Conservation (phyloP, 1,140 invertebrate genomes). For the Macrosteles quadrilineatus region DNA sequence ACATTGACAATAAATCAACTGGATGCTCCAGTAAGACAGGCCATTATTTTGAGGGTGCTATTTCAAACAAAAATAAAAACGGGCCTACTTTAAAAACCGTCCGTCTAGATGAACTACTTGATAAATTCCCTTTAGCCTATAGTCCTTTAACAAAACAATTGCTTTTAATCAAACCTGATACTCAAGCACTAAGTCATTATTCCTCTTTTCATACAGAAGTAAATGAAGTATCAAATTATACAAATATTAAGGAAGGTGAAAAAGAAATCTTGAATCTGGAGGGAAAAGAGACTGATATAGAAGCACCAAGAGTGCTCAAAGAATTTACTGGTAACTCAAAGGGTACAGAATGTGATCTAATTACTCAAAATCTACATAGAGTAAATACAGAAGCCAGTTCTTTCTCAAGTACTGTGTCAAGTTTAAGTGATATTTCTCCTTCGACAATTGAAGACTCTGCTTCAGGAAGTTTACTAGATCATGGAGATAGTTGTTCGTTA, state of each 20-base stretch:
- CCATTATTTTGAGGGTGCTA: background rate
- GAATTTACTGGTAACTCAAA: background rate
- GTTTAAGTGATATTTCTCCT: conserved; percentile 43
- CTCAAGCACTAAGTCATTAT: background rate
- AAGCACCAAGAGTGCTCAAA: background rate
- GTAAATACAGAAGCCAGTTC: conserved; percentile 49
- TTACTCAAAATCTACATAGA: background rate
- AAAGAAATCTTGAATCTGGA: background rate
- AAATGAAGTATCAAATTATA: background rate
- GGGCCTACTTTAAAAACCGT: conserved; percentile 24
- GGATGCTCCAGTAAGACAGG: background rate
- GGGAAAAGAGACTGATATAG: background rate
- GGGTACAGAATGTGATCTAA: conserved; percentile 3
- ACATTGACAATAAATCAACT: background rate
- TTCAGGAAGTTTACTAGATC: conserved; percentile 37
- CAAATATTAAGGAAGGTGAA: background rate
- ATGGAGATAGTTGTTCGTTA: conserved; percentile 36
- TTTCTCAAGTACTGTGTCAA: conserved; percentile 49
- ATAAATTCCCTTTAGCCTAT: conserved; percentile 47
- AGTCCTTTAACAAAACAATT: conserved; percentile 50
- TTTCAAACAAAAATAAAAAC: too few relatives aligned
- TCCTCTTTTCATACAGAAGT: background rate
- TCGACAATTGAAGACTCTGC: conserved; percentile 38
- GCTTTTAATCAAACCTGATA: conserved; percentile 42
- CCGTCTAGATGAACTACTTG: conserved; percentile 38